Base-by-base conservation (phyloP, 2,797 vertebrate species). In the Lemur catta region DNA sequence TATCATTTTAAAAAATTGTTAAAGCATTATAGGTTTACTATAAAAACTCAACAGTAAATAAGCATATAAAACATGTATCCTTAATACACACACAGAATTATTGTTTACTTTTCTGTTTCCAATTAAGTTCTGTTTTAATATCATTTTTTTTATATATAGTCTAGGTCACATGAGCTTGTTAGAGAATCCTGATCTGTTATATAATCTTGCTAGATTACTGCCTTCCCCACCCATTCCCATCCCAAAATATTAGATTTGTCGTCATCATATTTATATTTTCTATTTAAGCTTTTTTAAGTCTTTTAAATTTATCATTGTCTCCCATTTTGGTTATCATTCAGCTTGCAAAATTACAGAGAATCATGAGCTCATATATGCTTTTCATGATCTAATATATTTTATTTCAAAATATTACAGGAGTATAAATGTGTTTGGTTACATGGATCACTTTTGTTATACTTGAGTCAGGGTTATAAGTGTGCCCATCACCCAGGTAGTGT, bases 251-350 rank as follows among this genome's bases (percentile, higher is more conserved):
- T 20, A 89, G 50, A 69, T 88, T 96, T 43, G 74, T 55, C 80
- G 38, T 84, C 41, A 85, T 89, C 30, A 69, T 81, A 41, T 38
- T 88, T 87, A 20, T 76, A 43, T 84, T 92, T 96, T 93, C 55
- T 76, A 63, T 52, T 50, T 84, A 92, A 57, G 38, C 7, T 35
- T 94, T 89, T 91, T 82, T 52, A 84, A 84, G 28, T 93, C 22
- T 82, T 91, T 82, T 74, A 35, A 93, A 69, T 92, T 57, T 86
- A 85, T 93, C 50, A 55, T 41, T 86, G 7, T 46, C 43, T 96
- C 18, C 38, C 28, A 91, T 17, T 96, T 85, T 95, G 4, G 15
- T 24, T 95, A 0, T 81, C 12, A 79, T n/a, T 69, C 48, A 88
- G 8, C 33, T 52, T 91, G 35, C 14, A 92, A 26, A 88, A 85